Conservation (phyloP, 2,797 vertebrate species). For the Synaphobranchus kaupii region DNA sequence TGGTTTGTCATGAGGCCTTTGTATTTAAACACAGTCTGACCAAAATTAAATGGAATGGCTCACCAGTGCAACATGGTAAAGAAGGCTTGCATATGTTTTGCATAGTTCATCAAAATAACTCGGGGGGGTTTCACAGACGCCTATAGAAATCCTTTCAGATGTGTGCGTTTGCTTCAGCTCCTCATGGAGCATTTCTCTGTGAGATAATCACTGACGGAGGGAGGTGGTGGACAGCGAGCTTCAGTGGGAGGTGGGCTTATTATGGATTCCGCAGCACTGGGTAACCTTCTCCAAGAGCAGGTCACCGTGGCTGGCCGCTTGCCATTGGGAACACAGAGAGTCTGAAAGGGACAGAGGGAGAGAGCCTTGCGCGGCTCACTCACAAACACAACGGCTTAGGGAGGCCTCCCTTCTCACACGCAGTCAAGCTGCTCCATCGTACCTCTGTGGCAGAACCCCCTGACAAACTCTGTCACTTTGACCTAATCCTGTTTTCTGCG, state of each 20-base stretch:
- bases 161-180: background rate
- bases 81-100: background rate
- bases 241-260: slow-evolving; percentile 36
- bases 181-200: background rate
- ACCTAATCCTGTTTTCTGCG: slow-evolving; percentile 89
- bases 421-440: slow-evolving; percentile 62
- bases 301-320: slow-evolving; percentile 67
- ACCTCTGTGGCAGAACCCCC: slow-evolving; percentile 65
- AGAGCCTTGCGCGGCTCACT: slow-evolving; percentile 56
- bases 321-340: slow-evolving; percentile 64
- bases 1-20: background rate
- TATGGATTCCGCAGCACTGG: slow-evolving; percentile 57
- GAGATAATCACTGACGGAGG: slow-evolving; percentile 17
- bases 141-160: background rate
- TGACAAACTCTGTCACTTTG: slow-evolving; percentile 76
- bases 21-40: background rate
- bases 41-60: background rate
- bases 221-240: slow-evolving; percentile 15
- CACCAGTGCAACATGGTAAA: background rate
- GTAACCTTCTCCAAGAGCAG: slow-evolving; percentile 60
- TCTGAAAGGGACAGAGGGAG: slow-evolving; percentile 65
- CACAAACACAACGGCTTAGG: slow-evolving; percentile 71
- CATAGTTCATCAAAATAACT: background rate
- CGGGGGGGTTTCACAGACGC: background rate
- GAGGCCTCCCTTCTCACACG: slow-evolving; percentile 68